Evolutionary conservation across 2,797 vertebrate genomes (phyloP), one percentile per base, ranked within the genome.

Genomic region (Catamblyrhynchus diadema): DNA sequence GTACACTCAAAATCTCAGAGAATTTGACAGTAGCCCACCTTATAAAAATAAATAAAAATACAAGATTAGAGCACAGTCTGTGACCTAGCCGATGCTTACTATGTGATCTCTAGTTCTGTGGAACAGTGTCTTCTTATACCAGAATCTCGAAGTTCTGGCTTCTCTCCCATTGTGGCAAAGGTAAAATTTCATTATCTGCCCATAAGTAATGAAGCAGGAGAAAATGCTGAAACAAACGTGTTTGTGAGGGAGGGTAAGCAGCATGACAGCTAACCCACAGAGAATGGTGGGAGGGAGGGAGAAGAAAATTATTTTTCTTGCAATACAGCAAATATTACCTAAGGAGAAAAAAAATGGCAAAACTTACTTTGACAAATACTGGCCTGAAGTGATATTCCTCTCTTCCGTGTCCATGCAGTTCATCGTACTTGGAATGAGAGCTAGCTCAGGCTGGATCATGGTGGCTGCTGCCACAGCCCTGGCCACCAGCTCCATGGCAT

Each of bases 361-460:
- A 92, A 87, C 98, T 94, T 99, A 99, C 99, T 99, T 99, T 97
- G 99, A 98, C 96, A 99, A 98, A 97, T 99, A 99, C 71, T 98
- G 98, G 96, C 99, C 99, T 72, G 99, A 99, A 95, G 98, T 99
- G 82, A 98, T 96, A 94, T 98, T 99, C 88, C 95, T 98, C 81
- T 98, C 97, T 60, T 98, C 98, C 30, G 96, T 97, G 73, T 98
- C 98, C 99, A 99, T 98, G 95, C 99, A 99, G 96, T 99, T 99
- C 92, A 98, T 98, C 8, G 98, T 99, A 87, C 98, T 99, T 61
- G 99, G 99, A 95, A 99, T 98, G 85, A 99, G 99, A 6, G 99
- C 99, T 66, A 99, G 95, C 33, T 99, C 98, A 50, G 99, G 99
- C 83, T 98, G 98, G 86, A 98, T 97, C 93, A 97, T 98, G 35